Evolutionary conservation across 2,797 vertebrate genomes (phyloP).

Genomic region (Dicrostonyx torquatus): DNA sequence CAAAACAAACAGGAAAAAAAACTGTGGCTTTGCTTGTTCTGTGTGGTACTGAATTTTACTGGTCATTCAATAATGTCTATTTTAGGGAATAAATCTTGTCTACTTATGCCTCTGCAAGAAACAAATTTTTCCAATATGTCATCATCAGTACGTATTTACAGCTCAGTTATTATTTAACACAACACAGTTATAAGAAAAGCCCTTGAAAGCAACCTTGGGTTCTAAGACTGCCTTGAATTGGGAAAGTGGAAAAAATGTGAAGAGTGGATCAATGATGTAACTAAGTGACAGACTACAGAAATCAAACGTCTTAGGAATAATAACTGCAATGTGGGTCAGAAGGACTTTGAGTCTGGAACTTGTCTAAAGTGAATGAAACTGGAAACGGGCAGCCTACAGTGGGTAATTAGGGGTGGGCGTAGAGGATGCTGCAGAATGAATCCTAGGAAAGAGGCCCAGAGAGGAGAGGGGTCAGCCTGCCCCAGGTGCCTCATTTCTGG

Average conservation of each 20-base stretch:
- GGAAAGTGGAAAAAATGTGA: neutral
- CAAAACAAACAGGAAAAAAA: neutral
- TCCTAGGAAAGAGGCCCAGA: neutral
- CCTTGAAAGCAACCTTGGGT: constrained; percentile 9
- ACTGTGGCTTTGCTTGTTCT: neutral
- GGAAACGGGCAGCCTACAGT: neutral
- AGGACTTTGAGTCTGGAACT: neutral
- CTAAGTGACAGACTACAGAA: neutral
- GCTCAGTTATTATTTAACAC: constrained; percentile 17
- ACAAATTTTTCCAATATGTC: constrained; percentile 16
- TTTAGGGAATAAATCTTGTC: constrained; percentile 44
- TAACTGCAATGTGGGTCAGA: neutral
- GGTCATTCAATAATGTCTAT: neutral
- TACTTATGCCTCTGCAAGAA: constrained; percentile 27
- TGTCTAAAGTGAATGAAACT: neutral
- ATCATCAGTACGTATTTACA: constrained; percentile 46
- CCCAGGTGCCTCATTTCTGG: neutral
- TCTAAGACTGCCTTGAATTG: neutral
- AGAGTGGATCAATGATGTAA: neutral
- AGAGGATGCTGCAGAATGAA: neutral
- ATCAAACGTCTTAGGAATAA: neutral
- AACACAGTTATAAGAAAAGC: constrained; percentile 2
- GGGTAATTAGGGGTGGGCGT: neutral
- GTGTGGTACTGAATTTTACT: neutral
- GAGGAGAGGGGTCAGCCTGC: neutral